Conservation (phyloP, 2,888 invertebrate species). For the Cryptosula pallasiana region DNA sequence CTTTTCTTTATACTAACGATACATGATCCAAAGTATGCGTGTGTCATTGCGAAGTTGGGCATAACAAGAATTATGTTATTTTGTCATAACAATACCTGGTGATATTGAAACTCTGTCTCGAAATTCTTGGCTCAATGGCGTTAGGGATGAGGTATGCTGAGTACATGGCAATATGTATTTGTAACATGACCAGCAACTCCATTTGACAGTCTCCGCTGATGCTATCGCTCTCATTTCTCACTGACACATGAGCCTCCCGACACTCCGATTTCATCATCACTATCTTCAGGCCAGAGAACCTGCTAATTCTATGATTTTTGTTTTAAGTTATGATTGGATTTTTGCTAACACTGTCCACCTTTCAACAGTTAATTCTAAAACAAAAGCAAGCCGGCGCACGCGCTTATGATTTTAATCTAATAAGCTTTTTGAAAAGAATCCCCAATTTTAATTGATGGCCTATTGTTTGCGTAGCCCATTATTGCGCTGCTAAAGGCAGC, state of each 20-base stretch:
- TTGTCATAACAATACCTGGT: too few relatives aligned
- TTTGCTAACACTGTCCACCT: neutral
- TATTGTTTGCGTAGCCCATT: slow-evolving; percentile 1
- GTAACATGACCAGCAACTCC: neutral
- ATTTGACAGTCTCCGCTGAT: neutral
- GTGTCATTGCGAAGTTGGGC: too few relatives aligned
- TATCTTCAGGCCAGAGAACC: neutral
- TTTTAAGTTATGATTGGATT: neutral
- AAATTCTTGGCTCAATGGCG: neutral
- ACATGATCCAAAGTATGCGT: too few relatives aligned
- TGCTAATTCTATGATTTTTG: neutral
- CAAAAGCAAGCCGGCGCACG: neutral
- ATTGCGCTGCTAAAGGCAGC: slow-evolving; percentile 4
- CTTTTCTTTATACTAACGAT: too few relatives aligned
- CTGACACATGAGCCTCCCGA: neutral
- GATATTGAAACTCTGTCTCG: neutral
- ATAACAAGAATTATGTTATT: too few relatives aligned
- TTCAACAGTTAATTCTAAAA: slow-evolving; percentile 23
- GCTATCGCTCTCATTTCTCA: slow-evolving; percentile 11
- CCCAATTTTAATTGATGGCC: neutral
- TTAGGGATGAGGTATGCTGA: neutral
- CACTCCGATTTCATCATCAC: slow-evolving; percentile 2
- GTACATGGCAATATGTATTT: neutral
- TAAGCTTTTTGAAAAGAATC: neutral
- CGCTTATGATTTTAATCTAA: slow-evolving; percentile 22